Conservation (phyloP, 1,140 invertebrate genomes). For the Pemphigus obesinymphae region DNA sequence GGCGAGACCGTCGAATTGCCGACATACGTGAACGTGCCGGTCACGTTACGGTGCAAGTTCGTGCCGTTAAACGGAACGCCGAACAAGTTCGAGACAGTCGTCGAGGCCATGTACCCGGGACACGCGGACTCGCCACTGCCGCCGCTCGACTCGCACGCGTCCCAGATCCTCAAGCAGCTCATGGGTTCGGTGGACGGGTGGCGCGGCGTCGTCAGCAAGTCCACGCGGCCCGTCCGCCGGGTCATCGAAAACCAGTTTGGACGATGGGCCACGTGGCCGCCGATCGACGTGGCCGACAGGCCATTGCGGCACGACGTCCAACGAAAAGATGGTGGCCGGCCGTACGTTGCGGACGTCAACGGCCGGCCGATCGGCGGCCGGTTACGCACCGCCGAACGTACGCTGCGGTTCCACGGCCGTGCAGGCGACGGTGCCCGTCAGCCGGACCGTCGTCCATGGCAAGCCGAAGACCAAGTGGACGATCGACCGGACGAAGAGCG, state of each 20-base stretch:
- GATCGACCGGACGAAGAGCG: no score
- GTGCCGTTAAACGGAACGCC: background rate
- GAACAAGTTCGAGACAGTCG: conserved; percentile 22
- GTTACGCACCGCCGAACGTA: background rate
- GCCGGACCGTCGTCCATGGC: no score
- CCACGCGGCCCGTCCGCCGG: background rate
- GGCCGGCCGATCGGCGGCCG: background rate
- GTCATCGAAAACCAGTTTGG: background rate
- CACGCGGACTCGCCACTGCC: background rate
- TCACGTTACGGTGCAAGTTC: conserved; percentile 4
- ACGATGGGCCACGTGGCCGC: background rate
- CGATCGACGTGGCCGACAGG: background rate
- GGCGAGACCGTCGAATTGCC: background rate
- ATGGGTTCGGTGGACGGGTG: conserved; percentile 8
- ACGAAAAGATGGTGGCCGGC: no score
- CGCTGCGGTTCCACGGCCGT: no score
- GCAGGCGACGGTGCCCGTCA: no score
- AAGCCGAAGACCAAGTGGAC: no score
- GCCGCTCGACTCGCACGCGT: background rate
- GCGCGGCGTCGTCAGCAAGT: background rate
- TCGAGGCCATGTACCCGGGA: conserved; percentile 20
- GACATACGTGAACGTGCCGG: conserved; percentile 28
- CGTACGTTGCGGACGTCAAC: background rate
- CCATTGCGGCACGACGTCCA: background rate
- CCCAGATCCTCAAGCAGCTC: background rate